phyloP scores from a whole-genome alignment of 2,797 vertebrate species.

The Girardinus metallicus region DNA sequence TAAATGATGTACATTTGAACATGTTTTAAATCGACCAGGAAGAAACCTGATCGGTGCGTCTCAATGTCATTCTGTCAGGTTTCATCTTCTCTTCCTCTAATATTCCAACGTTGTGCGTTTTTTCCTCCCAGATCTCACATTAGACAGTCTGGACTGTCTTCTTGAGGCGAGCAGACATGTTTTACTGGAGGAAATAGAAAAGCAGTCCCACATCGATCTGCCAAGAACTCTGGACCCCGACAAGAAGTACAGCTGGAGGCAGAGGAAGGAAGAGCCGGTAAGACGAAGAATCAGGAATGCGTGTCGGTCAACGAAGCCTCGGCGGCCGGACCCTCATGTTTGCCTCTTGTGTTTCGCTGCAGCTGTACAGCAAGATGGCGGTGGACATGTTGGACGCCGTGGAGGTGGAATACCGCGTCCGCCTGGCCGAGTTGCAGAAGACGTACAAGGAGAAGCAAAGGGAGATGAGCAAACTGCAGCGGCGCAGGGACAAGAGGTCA shows the following conservation, averaged over 20 bases:
- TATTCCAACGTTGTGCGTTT: not conserved
- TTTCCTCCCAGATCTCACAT: slow-evolving; percentile 68
- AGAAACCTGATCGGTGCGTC: not conserved
- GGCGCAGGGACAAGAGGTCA: slow-evolving; percentile 91
- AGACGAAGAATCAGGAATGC: slow-evolving; percentile 48
- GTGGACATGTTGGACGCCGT: slow-evolving; percentile 89
- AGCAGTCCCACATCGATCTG: slow-evolving; percentile 87
- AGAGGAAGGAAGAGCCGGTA: slow-evolving; percentile 94
- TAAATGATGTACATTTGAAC: not conserved
- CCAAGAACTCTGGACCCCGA: slow-evolving; percentile 90
- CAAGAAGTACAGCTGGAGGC: slow-evolving; percentile 99
- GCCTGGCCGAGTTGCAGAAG: slow-evolving; percentile 92
- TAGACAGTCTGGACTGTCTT: slow-evolving; percentile 89
- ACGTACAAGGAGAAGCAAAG: slow-evolving; percentile 95
- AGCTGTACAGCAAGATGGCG: slow-evolving; percentile 91
- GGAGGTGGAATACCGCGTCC: slow-evolving; percentile 94
- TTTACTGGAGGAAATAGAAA: slow-evolving; percentile 91
- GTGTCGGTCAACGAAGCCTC: not conserved
- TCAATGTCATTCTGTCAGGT: not conserved
- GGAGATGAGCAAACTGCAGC: slow-evolving; percentile 92
- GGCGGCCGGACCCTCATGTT: not conserved
- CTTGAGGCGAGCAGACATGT: slow-evolving; percentile 92
- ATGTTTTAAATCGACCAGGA: not conserved
- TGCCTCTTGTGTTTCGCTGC: slow-evolving; percentile 12
- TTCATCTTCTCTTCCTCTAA: slow-evolving; percentile 5